Base-by-base conservation (phyloP, 1,140 invertebrate genomes). In the Tetragonula clypearis region DNA sequence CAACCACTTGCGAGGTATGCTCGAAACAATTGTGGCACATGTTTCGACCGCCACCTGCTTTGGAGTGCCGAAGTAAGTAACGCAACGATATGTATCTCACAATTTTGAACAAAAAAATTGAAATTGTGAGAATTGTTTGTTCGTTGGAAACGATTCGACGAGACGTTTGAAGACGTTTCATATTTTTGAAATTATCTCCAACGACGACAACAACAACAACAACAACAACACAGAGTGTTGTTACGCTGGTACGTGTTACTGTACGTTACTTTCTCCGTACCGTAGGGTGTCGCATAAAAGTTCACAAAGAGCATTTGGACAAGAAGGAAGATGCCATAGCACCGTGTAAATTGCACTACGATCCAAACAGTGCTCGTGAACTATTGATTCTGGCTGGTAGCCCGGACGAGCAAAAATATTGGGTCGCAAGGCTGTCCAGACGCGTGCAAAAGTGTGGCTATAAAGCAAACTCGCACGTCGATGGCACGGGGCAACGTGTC, bases 1-100 rank as follows among this genome's bases (percentile, higher is more conserved):
- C 99, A 60, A 99, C 99, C 4, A 98, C 98, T 85, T 99, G 99
- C 95, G 99, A 99, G 95, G 97, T 98, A 76, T 99, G 99, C 96
- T 97, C 98, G 58, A 99, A 98, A 94, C 98, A 98, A 90, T 96
- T 99, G 78, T 99, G 98, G 98, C 97, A 99, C 94, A 98, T 99
- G 97, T 98, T 99, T 93, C 97, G 98, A 93, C 99, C 99, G 83
- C 99, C 99, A 73, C 98, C 98, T 87, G 99, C 99, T 76, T 96
- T 99, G 85, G 99, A 99, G 95, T 99, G 99, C 95, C 96, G 98
- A 96, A 96, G 98, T 98, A 96, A 96, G 96, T 96, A 17, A 35
- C 35, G 30, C 30, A 26, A 55, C 0, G n/a, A 65, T 79, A 49
- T n/a, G n/a, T 21, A 30, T 26, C 19, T 53, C 35, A 62, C 19